A percentile compares a stretch with the other conserved stretches of the same genome.
Evolutionary conservation across 2,888 invertebrate genomes (phyloP).

Genomic region (Thecocarcelia acutangulata): DNA sequence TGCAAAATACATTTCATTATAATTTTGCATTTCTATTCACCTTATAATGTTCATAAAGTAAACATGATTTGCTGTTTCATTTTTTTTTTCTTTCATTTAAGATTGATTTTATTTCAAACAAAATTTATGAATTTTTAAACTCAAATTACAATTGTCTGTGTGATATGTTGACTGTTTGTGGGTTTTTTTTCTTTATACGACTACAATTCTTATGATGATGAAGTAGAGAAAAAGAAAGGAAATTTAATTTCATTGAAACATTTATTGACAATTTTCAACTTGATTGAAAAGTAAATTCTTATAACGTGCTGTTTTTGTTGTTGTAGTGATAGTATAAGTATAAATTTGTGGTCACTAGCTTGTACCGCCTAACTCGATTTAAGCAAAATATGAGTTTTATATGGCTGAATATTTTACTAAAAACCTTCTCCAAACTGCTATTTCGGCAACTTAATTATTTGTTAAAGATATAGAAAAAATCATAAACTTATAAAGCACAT

Average conservation of each 20-base stretch:
- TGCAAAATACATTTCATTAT: neutral
- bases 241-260: constrained; percentile 40
- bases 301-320: neutral
- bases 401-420: too few relatives aligned
- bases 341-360: too few relatives aligned
- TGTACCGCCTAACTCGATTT: too few relatives aligned
- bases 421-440: too few relatives aligned
- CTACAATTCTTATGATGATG: too few relatives aligned
- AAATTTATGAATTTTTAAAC: constrained; percentile 39
- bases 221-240: neutral
- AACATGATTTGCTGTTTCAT: constrained; percentile 29
- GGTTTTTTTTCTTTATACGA: neutral
- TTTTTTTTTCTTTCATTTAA: neutral
- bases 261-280: constrained; percentile 61
- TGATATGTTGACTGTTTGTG: neutral
- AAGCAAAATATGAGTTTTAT: too few relatives aligned
- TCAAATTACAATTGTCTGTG: constrained; percentile 26
- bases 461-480: too few relatives aligned
- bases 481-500: too few relatives aligned
- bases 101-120: neutral
- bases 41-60: constrained; percentile 39
- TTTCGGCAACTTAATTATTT: too few relatives aligned
- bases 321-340: neutral
- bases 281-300: constrained; percentile 56
- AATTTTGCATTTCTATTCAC: constrained; percentile 5